Conservation (phyloP, 2,797 vertebrate species). For the Semaprochilodus insignis region DNA sequence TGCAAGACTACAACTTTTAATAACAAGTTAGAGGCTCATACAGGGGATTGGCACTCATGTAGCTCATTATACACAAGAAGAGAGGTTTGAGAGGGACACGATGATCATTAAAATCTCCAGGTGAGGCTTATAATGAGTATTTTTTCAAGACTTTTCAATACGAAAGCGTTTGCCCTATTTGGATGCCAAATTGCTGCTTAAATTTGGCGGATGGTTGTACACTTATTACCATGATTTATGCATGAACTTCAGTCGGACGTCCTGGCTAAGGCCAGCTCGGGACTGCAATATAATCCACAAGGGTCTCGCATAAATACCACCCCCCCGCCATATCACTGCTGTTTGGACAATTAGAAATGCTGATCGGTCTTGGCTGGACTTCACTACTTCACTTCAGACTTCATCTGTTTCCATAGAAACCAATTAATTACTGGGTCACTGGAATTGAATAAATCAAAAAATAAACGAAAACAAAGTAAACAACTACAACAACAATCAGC, state of each 20-base stretch:
- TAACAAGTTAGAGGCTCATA: neutral
- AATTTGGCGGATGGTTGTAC: too few species aligned
- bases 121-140: too few species aligned
- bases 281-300: neutral
- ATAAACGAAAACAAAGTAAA: neutral
- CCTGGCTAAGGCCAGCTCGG: neutral
- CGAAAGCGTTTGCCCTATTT: too few species aligned
- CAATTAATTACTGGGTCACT: neutral
- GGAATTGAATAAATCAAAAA: neutral
- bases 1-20: neutral
- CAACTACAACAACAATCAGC: neutral
- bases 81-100: too few species aligned
- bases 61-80: too few species aligned
- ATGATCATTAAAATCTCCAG: too few species aligned
- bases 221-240: neutral
- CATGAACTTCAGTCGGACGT: neutral
- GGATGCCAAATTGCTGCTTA: too few species aligned
- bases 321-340: neutral
- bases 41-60: neutral
- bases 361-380: neutral
- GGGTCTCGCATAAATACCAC: neutral
- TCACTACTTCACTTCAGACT: neutral
- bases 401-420: constrained; percentile 20
- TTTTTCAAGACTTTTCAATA: too few species aligned
- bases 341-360: neutral